These are phyloP conservation scores for Dasyurus viverrinus DNA, from an alignment of 2,113 vertebrate species.

Conservation along the genomic window DNA sequence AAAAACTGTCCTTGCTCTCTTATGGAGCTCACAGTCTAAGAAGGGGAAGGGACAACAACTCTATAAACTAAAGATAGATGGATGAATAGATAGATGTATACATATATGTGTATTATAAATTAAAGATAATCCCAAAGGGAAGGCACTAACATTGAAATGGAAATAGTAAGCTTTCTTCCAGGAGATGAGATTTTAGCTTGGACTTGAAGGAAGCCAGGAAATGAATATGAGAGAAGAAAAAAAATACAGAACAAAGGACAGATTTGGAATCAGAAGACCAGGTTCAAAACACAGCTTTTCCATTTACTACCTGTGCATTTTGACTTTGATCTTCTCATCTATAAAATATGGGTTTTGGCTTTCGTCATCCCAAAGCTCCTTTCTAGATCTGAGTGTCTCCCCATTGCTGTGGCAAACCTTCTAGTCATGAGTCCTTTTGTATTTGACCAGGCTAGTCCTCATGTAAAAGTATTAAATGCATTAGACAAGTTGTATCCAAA, in stretches of 20 bases:
- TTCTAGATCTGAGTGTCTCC: not conserved
- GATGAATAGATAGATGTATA: not conserved
- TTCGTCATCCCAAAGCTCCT: not conserved
- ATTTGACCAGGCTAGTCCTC: not conserved
- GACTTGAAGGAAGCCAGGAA: not conserved
- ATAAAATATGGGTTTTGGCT: not conserved
- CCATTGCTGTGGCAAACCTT: not conserved
- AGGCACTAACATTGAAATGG: not conserved
- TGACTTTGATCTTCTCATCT: not conserved
- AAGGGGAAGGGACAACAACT: not conserved
- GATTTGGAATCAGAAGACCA: not conserved
- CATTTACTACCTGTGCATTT: not conserved
- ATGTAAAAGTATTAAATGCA: not conserved
- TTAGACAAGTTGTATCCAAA: not conserved
- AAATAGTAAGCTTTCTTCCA: not conserved
- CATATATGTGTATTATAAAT: not conserved
- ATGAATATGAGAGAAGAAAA: not conserved
- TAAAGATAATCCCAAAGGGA: not conserved
- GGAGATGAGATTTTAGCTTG: not conserved
- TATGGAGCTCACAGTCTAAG: not conserved
- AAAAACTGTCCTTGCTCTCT: not conserved
- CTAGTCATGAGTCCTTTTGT: not conserved
- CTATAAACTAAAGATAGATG: not conserved
- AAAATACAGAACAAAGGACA: not conserved
- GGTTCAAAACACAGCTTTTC: not conserved